These are phyloP conservation scores for Phrynosoma platyrhinos DNA, from an alignment of 2,113 vertebrate genomes.

Conservation along the genomic window DNA sequence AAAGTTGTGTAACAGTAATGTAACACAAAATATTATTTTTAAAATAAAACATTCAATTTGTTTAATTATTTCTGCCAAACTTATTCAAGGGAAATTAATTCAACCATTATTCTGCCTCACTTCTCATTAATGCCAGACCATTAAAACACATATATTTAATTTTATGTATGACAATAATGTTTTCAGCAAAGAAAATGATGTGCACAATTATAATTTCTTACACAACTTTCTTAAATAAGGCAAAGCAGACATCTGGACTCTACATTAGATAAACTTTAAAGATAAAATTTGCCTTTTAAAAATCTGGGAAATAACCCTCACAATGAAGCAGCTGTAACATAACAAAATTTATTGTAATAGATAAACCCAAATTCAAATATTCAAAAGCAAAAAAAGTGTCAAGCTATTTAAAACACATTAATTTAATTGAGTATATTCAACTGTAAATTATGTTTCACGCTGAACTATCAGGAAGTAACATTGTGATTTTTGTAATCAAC, in stretches of 20 bases:
- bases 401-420: background rate
- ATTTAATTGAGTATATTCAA: background rate
- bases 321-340: constrained; percentile 17
- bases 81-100: constrained; percentile 6
- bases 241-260: background rate
- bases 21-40: constrained; percentile 13
- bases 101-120: constrained; percentile 12
- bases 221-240: background rate
- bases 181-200: background rate
- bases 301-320: background rate
- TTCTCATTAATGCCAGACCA: background rate
- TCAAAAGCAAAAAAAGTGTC: background rate
- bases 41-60: background rate
- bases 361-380: background rate
- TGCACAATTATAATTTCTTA: background rate
- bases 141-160: background rate
- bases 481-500: too few relatives aligned
- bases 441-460: background rate
- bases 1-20: constrained; percentile 4
- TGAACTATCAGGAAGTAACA: background rate
- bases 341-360: constrained; percentile 27
- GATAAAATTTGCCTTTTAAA: background rate
- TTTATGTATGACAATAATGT: background rate
- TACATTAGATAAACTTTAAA: background rate
- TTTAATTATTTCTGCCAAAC: constrained; percentile 5